Evolutionary conservation across 2,113 vertebrate genomes (phyloP).

Genomic region (Chascanopsetta lugubris): DNA sequence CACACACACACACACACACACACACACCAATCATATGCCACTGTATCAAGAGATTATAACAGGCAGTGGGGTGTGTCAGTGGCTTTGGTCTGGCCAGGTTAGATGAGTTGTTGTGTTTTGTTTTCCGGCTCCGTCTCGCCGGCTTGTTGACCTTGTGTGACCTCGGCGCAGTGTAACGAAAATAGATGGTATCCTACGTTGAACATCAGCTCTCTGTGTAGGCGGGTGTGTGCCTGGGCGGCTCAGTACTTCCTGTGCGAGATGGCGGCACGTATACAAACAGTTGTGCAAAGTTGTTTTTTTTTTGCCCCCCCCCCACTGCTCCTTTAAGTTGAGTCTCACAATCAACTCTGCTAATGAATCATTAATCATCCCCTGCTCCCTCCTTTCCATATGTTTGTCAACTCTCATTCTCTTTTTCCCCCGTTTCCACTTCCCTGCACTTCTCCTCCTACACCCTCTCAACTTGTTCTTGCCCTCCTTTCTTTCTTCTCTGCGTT

Average conservation of each 20-base stretch:
- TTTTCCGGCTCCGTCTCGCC: constrained; percentile 14
- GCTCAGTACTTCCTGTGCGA: no score
- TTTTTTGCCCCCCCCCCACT: no score
- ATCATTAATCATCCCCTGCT: no score
- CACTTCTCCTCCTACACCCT: background rate
- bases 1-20: constrained; percentile 9
- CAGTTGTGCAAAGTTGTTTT: no score
- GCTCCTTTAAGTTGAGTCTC: background rate
- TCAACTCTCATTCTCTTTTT: background rate
- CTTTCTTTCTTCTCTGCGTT: background rate
- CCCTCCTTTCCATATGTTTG: background rate
- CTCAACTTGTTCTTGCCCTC: no score
- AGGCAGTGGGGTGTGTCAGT: constrained; percentile 49
- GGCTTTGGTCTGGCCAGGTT: constrained; percentile 33
- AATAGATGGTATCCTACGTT: constrained; percentile 1
- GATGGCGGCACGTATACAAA: no score
- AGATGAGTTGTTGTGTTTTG: constrained; percentile 34
- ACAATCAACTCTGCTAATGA: background rate
- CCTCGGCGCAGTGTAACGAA: constrained; percentile 1
- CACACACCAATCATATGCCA: constrained; percentile 42
- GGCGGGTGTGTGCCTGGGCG: no score
- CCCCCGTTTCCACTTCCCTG: background rate
- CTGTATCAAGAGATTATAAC: constrained; percentile 54
- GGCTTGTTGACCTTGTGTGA: constrained; percentile 42
- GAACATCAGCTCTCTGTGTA: no score